Evolutionary conservation across 2,797 vertebrate species (phyloP), one percentile per base, ranked within the genome.

Genomic region (Chanos chanos): DNA sequence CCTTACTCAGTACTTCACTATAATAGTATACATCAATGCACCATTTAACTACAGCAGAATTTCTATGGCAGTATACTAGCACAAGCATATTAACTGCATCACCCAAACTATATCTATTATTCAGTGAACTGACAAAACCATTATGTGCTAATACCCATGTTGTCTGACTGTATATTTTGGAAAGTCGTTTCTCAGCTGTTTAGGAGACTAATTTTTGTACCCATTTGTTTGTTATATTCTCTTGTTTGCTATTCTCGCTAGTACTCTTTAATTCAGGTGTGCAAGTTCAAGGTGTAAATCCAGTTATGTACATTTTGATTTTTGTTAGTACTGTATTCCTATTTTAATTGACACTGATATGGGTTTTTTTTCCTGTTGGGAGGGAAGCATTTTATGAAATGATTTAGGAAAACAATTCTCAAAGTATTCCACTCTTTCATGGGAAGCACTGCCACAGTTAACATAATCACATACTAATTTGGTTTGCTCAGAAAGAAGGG

Each of bases 261-360:
- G 15, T 63, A 61, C 22, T 61, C 76, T 65, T 59, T 34, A 44
- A 45, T 58, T 52, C 50, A 72, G 68, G 55, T 78, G 66, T 61
- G 15, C 58, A 31, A 78, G 66, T 61, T 15, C 58, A 31, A 22
- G n/a, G 59, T 76, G 70, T 80, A 75, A 69, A 75, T 70, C 67
- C 77, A 49, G 62, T 60, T 54, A 68, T 83, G 74, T 83, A 74
- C 71, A 82, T 79, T 69, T 65, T 73, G 62, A 60, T 44, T 44
- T 72, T 64, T 72, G 64, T 52, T 66, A 70, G 77, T 76, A 50
- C 64, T 79, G 56, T 65, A 52, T 69, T 73, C 61, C 63, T 68
- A 58, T 79, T 74, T 81, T 57, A 62, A 77, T 74, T 63, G 37
- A 73, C 41, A 44, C 37, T 64, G 51, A 76, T 84, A 66, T 70